phyloP scores from a whole-genome alignment of 2,888 invertebrate species.

The Melikaiella ostensackeni region DNA sequence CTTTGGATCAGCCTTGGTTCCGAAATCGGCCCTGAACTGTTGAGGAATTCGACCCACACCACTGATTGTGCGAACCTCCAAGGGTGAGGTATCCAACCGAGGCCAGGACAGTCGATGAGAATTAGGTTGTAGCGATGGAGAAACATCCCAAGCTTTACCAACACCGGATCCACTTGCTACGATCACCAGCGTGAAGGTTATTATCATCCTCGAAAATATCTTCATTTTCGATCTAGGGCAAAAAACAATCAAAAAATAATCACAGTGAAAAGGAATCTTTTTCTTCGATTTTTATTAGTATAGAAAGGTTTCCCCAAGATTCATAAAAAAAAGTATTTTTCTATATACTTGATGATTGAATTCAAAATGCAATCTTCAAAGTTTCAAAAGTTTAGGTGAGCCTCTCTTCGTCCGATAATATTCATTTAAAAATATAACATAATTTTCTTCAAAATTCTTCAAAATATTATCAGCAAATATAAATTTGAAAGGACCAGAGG shows the following conservation, averaged over 20 bases:
- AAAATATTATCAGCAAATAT: not conserved
- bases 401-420: too few relatives aligned
- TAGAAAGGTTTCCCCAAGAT: too few relatives aligned
- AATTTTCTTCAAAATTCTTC: too few relatives aligned
- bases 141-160: conserved; percentile 69
- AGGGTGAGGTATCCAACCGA: conserved; percentile 64
- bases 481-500: not conserved
- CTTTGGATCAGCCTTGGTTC: conserved; percentile 16
- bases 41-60: conserved; percentile 58
- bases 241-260: conserved; percentile 32
- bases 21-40: not conserved
- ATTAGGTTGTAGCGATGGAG: conserved; percentile 58
- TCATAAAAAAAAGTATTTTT: too few relatives aligned
- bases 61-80: conserved; percentile 66
- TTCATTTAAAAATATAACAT: too few relatives aligned
- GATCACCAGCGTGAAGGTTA: conserved; percentile 48
- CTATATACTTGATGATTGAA: too few relatives aligned
- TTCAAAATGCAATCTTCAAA: too few relatives aligned
- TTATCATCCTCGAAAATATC: conserved; percentile 37
- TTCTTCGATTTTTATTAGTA: too few relatives aligned
- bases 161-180: conserved; percentile 58
- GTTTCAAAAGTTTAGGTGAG: too few relatives aligned
- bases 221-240: conserved; percentile 42
- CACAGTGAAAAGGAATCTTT: not conserved
- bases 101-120: conserved; percentile 62